Evolutionary conservation across 2,888 invertebrate genomes (phyloP).

Genomic region (Marronus borbonicus): DNA sequence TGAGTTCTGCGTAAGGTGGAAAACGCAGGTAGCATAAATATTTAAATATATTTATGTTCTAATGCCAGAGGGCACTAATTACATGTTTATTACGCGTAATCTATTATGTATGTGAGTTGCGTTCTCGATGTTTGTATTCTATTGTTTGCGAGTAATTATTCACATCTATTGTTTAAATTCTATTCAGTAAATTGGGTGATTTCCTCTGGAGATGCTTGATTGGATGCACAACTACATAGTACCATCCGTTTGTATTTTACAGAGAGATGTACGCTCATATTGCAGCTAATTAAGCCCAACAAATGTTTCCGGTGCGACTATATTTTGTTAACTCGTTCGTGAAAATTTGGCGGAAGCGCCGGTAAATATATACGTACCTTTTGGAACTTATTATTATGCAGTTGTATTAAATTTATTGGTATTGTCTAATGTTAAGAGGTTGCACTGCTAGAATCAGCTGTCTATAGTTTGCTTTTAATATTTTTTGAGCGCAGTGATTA

Average conservation of each 20-base stretch:
- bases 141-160: slow-evolving; percentile 38
- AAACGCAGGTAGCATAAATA: slow-evolving; percentile 3
- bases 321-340: not conserved
- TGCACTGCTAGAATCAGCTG: too few species aligned
- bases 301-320: not conserved
- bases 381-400: too few species aligned
- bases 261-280: not conserved
- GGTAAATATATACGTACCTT: too few species aligned
- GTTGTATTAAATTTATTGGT: too few species aligned
- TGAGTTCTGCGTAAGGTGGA: not conserved
- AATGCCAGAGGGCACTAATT: slow-evolving; percentile 1
- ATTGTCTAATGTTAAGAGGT: too few species aligned
- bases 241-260: not conserved
- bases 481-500: too few species aligned
- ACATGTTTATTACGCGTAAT: slow-evolving; percentile 20
- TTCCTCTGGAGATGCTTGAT: slow-evolving; percentile 24
- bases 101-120: slow-evolving; percentile 21
- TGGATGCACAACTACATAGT: not conserved
- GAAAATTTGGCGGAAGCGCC: too few species aligned
- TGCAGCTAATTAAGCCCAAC: not conserved
- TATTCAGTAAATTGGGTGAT: slow-evolving; percentile 29
- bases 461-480: too few species aligned
- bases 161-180: slow-evolving; percentile 30
- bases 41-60: slow-evolving; percentile 10
- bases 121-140: slow-evolving; percentile 10